phyloP scores from a whole-genome alignment of 1,140 invertebrate species.

The Heliconius nattereri region DNA sequence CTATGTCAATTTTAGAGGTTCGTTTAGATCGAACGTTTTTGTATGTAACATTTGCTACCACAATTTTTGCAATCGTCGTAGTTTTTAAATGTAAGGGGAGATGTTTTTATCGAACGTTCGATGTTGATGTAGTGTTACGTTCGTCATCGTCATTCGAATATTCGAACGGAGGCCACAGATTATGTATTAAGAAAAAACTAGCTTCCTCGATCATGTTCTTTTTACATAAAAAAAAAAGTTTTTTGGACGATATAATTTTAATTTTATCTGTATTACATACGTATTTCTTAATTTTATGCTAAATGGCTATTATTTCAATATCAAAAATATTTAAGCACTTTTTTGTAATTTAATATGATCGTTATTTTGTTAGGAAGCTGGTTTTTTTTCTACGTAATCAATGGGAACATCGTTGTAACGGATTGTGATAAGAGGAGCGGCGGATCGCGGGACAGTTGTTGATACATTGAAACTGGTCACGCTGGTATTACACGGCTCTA shows the following conservation, averaged over 20 bases:
- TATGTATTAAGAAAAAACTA: neutral
- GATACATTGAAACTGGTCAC: conserved; percentile 19
- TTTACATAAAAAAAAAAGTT: neutral
- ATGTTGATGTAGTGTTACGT: conserved; percentile 33
- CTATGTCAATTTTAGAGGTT: conserved; percentile 77
- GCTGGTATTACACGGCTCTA: neutral
- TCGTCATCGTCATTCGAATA: neutral
- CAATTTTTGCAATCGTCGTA: conserved; percentile 56
- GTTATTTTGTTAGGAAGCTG: neutral
- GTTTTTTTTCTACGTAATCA: neutral
- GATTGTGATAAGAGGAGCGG: conserved; percentile 68
- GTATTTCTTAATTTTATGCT: too few relatives aligned
- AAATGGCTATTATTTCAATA: too few relatives aligned
- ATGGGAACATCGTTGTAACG: conserved; percentile 53
- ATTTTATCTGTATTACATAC: too few relatives aligned
- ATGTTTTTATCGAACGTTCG: conserved; percentile 62
- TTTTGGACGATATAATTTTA: too few relatives aligned
- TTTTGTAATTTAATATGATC: too few relatives aligned
- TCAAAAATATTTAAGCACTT: too few relatives aligned
- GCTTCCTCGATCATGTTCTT: neutral
- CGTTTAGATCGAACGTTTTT: conserved; percentile 65
- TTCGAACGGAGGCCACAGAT: neutral
- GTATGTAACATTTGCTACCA: conserved; percentile 73
- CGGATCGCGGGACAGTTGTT: conserved; percentile 42
- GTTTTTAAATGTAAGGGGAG: conserved; percentile 44